These are phyloP conservation scores for Cynodonichthys magdalenae DNA, from an alignment of 2,797 vertebrate species.

Conservation along the genomic window DNA sequence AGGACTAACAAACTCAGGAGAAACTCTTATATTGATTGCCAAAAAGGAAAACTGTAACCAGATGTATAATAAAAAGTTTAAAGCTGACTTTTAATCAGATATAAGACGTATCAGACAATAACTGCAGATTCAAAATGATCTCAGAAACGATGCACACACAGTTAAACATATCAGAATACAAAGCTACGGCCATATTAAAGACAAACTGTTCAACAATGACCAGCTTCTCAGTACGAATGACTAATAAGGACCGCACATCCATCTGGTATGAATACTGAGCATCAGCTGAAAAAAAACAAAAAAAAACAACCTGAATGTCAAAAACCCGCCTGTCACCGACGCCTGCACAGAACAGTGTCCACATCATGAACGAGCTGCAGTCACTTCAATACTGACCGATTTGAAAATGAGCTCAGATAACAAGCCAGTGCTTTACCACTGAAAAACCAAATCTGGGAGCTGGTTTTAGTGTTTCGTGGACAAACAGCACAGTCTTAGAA, in stretches of 20 bases:
- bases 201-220: conserved; percentile 10
- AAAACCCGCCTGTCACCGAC: conserved; percentile 8
- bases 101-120: no score
- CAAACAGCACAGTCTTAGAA: not conserved
- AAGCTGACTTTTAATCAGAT: no score
- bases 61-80: no score
- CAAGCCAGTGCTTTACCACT: conserved; percentile 19
- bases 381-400: conserved; percentile 13
- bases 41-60: no score
- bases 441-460: no score
- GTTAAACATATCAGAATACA: conserved; percentile 1
- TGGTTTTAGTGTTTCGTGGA: not conserved
- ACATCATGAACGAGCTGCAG: conserved; percentile 5
- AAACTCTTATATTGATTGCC: no score
- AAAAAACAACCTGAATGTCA: conserved; percentile 15
- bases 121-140: no score
- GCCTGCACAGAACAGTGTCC: conserved; percentile 2
- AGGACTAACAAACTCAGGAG: not conserved
- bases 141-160: not conserved
- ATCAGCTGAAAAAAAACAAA: conserved; percentile 18
- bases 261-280: conserved; percentile 13
- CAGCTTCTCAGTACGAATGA: conserved; percentile 12
- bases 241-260: conserved; percentile 22
- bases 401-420: conserved; percentile 43
- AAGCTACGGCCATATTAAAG: not conserved